phyloP scores from a whole-genome alignment of 2,888 invertebrate species.

The Ferdinandea cuprea region DNA sequence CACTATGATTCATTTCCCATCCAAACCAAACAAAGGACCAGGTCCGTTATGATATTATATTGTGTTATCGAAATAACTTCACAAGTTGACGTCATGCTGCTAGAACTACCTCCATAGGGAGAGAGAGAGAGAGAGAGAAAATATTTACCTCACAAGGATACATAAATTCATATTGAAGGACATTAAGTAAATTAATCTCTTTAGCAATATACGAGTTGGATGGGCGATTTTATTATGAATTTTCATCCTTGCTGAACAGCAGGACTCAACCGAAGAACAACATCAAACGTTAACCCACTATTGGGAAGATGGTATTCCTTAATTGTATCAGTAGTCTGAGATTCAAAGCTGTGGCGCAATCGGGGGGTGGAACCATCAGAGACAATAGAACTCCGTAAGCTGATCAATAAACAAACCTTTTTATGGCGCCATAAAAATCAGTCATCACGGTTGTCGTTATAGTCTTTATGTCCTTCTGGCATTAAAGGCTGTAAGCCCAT shows the following conservation, averaged over 20 bases:
- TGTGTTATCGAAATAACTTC: background rate
- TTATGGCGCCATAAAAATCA: conserved; percentile 57
- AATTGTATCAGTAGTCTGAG: conserved; percentile 24
- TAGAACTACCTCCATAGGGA: background rate
- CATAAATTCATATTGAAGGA: background rate
- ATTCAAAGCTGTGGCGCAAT: background rate
- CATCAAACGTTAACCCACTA: background rate
- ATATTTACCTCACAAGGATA: background rate
- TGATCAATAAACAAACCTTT: conserved; percentile 49
- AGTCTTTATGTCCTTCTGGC: conserved; percentile 45
- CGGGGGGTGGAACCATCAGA: background rate
- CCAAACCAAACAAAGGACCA: background rate
- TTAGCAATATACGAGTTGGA: background rate
- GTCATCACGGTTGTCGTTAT: conserved; percentile 49
- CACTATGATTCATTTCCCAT: background rate
- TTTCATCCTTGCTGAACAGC: background rate
- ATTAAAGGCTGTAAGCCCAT: conserved; percentile 57
- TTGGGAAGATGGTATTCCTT: background rate
- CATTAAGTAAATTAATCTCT: background rate
- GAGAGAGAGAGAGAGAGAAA: background rate
- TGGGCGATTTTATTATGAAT: background rate
- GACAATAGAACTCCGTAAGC: conserved; percentile 30
- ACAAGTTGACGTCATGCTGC: background rate
- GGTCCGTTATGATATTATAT: background rate
- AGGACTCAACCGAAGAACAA: background rate